A percentile compares a stretch with the other conserved stretches of the same genome.
Conservation (phyloP, 2,888 invertebrate species). For the Machimus rusticus region DNA sequence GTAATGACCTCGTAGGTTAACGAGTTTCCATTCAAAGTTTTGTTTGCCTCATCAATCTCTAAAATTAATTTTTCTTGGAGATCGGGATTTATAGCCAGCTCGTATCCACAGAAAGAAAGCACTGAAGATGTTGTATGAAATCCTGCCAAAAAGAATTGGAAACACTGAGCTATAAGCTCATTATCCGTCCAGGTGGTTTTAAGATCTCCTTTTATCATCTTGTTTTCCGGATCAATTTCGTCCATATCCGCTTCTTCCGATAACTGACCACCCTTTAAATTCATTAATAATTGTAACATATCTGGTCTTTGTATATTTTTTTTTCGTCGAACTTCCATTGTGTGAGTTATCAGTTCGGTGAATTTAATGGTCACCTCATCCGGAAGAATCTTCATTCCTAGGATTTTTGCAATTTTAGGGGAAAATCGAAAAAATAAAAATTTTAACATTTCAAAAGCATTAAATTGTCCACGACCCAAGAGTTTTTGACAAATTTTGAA, state of each 20-base stretch:
- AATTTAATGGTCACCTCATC: conserved; percentile 60
- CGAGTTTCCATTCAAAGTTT: conserved; percentile 61
- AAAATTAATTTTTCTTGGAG: conserved; percentile 58
- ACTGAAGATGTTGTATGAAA: conserved; percentile 66
- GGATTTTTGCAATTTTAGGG: conserved; percentile 45
- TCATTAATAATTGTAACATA: conserved; percentile 67
- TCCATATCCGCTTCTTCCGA: conserved; percentile 56
- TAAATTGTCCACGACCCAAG: conserved; percentile 49
- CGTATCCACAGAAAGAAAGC: conserved; percentile 67
- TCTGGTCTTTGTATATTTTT: conserved; percentile 65
- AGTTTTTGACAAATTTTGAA: conserved; percentile 64
- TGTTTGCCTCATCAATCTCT: conserved; percentile 66
- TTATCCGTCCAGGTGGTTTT: conserved; percentile 61
- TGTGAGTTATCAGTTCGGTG: conserved; percentile 58
- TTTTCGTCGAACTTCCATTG: conserved; percentile 63
- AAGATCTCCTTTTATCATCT: not conserved
- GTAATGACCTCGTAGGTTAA: conserved; percentile 67
- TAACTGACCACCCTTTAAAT: not conserved
- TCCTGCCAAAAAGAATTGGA: conserved; percentile 68
- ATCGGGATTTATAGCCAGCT: not conserved
- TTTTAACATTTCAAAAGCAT: not conserved
- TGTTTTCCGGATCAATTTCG: not conserved
- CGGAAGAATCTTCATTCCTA: conserved; percentile 57
- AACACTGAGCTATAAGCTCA: conserved; percentile 68
- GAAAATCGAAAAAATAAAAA: not conserved